phyloP scores from a whole-genome alignment of 2,888 invertebrate genomes.

The Amiota mariae region DNA sequence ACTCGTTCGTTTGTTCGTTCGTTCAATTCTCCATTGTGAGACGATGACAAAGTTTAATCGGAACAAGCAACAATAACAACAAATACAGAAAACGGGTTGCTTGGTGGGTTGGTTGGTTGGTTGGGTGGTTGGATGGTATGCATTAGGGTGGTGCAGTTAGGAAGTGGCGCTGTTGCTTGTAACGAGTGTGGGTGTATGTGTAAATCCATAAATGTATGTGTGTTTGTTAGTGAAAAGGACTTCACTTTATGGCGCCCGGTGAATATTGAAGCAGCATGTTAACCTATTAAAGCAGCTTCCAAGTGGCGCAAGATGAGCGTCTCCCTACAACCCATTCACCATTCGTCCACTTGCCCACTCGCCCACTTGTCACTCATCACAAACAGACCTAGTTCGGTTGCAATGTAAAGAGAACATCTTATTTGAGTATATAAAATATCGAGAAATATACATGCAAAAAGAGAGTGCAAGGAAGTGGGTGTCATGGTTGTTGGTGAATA shows the following conservation, averaged over 20 bases:
- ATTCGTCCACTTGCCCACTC: constrained; percentile 33
- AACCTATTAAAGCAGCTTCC: constrained; percentile 30
- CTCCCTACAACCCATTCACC: not conserved
- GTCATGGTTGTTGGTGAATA: too few relatives aligned
- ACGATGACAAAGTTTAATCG: too few relatives aligned
- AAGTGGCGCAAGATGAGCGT: constrained; percentile 26
- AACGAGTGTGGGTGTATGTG: not conserved
- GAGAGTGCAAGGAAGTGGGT: not conserved
- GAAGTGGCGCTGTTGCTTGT: not conserved
- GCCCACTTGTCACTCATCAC: constrained; percentile 42
- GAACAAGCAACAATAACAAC: too few relatives aligned
- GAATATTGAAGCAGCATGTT: constrained; percentile 16
- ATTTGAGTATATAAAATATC: not conserved
- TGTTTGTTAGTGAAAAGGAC: not conserved
- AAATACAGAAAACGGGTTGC: too few relatives aligned
- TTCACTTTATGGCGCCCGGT: constrained; percentile 3
- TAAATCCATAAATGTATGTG: not conserved
- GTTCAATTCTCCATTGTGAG: not conserved
- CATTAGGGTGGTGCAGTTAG: not conserved
- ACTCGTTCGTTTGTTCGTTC: constrained; percentile 23
- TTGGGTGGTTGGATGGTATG: constrained; percentile 19
- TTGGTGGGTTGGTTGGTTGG: constrained; percentile 8
- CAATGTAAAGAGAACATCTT: not conserved
- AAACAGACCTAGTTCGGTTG: constrained; percentile 50
- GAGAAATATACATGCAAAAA: not conserved